A percentile compares a stretch with the other conserved stretches of the same genome.
Conservation (phyloP, 2,888 invertebrate genomes). For the Biston betularia region DNA sequence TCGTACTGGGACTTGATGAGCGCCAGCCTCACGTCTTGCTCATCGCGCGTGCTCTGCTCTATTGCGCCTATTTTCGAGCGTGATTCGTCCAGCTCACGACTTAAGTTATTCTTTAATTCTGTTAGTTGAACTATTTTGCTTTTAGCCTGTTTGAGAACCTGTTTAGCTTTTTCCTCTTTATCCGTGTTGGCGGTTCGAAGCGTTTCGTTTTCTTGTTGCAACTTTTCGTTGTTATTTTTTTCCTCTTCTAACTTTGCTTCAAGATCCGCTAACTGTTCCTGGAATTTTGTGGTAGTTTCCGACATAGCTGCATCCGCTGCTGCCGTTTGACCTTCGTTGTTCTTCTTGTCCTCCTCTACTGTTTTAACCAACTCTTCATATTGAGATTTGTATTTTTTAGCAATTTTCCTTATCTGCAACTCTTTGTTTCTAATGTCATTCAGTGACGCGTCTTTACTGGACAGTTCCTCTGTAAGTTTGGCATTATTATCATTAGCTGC, state of each 20-base stretch:
- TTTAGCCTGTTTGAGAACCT: slow-evolving; percentile 90
- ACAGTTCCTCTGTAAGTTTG: slow-evolving; percentile 88
- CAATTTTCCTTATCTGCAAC: slow-evolving; percentile 93
- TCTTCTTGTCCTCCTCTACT: slow-evolving; percentile 87
- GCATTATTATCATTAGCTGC: slow-evolving; percentile 87
- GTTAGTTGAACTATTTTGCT: slow-evolving; percentile 90
- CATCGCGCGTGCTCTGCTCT: slow-evolving; percentile 84
- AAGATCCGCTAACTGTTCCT: slow-evolving; percentile 76
- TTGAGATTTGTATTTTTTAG: slow-evolving; percentile 96
- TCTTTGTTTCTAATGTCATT: slow-evolving; percentile 90
- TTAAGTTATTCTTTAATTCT: slow-evolving; percentile 88
- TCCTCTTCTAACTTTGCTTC: slow-evolving; percentile 76
- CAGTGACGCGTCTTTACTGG: slow-evolving; percentile 88
- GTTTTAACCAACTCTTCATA: slow-evolving; percentile 91
- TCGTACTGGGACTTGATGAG: slow-evolving; percentile 90
- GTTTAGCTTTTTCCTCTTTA: slow-evolving; percentile 88
- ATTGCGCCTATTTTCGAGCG: slow-evolving; percentile 80
- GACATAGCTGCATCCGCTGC: slow-evolving; percentile 76
- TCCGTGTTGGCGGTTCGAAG: slow-evolving; percentile 84
- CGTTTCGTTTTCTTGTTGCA: slow-evolving; percentile 88
- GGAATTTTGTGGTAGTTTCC: slow-evolving; percentile 83
- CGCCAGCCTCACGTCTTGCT: slow-evolving; percentile 85
- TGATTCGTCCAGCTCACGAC: slow-evolving; percentile 85
- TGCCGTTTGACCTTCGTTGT: slow-evolving; percentile 83
- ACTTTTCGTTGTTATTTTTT: slow-evolving; percentile 87